Evolutionary conservation across 2,113 vertebrate genomes (phyloP).

Genomic region (Anoplopoma fimbria): DNA sequence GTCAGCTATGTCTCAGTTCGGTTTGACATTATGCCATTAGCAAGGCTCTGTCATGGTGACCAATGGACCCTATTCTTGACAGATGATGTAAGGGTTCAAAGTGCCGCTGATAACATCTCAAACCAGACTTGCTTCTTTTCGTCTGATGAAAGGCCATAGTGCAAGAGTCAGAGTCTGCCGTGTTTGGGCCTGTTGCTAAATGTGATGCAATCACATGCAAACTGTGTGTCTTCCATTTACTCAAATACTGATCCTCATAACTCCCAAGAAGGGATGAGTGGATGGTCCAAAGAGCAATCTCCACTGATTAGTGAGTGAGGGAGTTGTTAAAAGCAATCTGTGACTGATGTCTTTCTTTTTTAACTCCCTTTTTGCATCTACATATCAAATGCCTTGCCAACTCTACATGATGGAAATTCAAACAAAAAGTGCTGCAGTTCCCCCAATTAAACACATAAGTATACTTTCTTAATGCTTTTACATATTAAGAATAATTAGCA

Average conservation of each 20-base stretch:
- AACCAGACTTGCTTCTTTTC: conserved; percentile 28
- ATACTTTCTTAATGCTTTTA: not conserved
- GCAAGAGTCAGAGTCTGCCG: conserved; percentile 39
- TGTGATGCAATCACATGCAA: conserved; percentile 52
- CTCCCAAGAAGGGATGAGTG: not conserved
- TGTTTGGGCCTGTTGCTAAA: conserved; percentile 56
- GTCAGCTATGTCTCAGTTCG: not conserved
- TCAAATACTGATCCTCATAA: not conserved
- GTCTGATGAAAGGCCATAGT: conserved; percentile 35
- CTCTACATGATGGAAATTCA: not conserved
- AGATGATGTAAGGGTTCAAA: conserved; percentile 60
- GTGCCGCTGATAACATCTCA: conserved; percentile 73
- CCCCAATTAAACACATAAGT: not conserved
- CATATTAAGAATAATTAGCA: not conserved
- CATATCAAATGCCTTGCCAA: not conserved
- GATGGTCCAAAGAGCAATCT: conserved; percentile 5
- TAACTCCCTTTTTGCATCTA: conserved; percentile 4
- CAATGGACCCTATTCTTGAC: conserved; percentile 14
- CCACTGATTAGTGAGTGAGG: not conserved
- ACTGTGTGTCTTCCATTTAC: conserved; percentile 10
- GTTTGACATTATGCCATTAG: not conserved
- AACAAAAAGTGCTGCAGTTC: not conserved
- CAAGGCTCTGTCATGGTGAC: not conserved
- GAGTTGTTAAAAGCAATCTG: not conserved
- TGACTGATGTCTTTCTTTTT: not conserved